Conservation (phyloP, 2,888 invertebrate species). For the Schizaphis graminum region DNA sequence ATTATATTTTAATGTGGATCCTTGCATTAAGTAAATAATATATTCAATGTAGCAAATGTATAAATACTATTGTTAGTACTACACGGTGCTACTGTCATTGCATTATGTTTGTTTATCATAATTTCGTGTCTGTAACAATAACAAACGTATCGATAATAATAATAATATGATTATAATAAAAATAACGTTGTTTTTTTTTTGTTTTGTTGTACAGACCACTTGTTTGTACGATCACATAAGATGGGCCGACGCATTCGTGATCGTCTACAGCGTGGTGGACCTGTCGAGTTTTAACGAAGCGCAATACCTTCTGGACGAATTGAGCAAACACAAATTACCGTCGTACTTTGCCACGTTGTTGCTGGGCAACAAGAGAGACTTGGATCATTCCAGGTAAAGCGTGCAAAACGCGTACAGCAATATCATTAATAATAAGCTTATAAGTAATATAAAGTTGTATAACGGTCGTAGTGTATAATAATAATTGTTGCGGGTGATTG, state of each 20-base stretch:
- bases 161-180: not conserved
- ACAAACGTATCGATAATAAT: not conserved
- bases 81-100: not conserved
- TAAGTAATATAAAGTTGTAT: not conserved
- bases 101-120: not conserved
- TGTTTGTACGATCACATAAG: conserved; percentile 83
- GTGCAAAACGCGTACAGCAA: not conserved
- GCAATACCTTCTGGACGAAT: conserved; percentile 79
- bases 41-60: not conserved
- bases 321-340: conserved; percentile 81
- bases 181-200: conserved; percentile 69
- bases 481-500: not conserved
- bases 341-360: conserved; percentile 83
- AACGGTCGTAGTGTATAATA: not conserved
- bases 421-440: not conserved
- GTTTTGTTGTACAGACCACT: conserved; percentile 76
- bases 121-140: not conserved
- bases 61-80: not conserved
- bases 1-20: no score
- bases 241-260: conserved; percentile 87
- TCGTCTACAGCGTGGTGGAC: conserved; percentile 86
- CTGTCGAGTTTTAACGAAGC: conserved; percentile 83
- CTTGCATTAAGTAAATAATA: no score
- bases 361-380: conserved; percentile 85
- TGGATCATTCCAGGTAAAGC: conserved; percentile 82